Evolutionary conservation across 2,113 vertebrate species (phyloP).

Genomic region (Channa argus): DNA sequence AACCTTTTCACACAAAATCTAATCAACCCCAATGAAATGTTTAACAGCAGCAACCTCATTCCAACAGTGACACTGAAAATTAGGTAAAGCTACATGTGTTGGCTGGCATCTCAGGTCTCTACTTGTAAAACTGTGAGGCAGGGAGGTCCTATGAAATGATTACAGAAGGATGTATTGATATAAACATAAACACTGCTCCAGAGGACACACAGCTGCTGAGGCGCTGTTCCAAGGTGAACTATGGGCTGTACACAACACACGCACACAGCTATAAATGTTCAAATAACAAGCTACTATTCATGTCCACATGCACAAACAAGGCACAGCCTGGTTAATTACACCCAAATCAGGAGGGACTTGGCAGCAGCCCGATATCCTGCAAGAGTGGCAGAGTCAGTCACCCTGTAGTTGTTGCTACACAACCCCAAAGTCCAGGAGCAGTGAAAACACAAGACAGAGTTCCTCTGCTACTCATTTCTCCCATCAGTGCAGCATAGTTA

Average conservation of each 20-base stretch:
- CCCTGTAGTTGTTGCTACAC: constrained; percentile 68
- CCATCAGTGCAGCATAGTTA: constrained; percentile 3
- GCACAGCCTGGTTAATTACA: constrained; percentile 71
- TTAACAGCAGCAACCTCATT: constrained; percentile 14
- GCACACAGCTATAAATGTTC: constrained; percentile 56
- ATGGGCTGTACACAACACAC: constrained; percentile 33
- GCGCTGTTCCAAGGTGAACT: constrained; percentile 69
- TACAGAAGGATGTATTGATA: constrained; percentile 54
- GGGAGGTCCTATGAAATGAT: constrained; percentile 56
- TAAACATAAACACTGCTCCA: constrained; percentile 47
- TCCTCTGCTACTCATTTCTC: constrained; percentile 10
- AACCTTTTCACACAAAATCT: constrained; percentile 2
- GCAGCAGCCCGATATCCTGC: constrained; percentile 59
- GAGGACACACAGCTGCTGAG: constrained; percentile 69
- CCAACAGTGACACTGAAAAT: constrained; percentile 30
- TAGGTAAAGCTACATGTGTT: constrained; percentile 17
- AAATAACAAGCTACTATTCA: constrained; percentile 70
- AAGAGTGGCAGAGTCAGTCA: constrained; percentile 69
- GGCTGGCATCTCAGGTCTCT: constrained; percentile 19
- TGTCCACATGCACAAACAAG: constrained; percentile 71
- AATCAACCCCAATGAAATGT: neutral
- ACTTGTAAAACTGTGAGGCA: constrained; percentile 27
- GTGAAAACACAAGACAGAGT: constrained; percentile 29
- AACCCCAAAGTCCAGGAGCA: constrained; percentile 56
- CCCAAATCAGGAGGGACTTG: constrained; percentile 71